Evolutionary conservation across 2,113 vertebrate species (phyloP).

Genomic region (Corythaixoides concolor): DNA sequence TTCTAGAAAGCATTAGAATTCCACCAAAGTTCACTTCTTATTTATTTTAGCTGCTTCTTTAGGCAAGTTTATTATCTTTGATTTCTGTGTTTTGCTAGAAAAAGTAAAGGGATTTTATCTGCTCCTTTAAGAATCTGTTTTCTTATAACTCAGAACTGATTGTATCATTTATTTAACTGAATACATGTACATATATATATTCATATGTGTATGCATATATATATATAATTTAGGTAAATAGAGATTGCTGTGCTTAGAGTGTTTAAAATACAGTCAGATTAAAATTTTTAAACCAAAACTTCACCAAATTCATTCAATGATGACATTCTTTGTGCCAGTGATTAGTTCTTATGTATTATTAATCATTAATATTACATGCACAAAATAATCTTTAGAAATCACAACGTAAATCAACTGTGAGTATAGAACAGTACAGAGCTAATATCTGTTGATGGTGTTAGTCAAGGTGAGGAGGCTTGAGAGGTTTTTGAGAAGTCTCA

Average conservation of each 20-base stretch:
- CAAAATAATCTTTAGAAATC: background rate
- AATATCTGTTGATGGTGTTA: background rate
- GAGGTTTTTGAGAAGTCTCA: background rate
- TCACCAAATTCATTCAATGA: background rate
- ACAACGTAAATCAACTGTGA: background rate
- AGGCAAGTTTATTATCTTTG: background rate
- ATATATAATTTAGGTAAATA: background rate
- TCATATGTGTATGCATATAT: too few species aligned
- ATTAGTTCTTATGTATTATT: background rate
- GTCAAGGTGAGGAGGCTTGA: background rate
- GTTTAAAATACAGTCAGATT: background rate
- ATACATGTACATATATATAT: too few species aligned
- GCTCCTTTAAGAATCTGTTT: background rate
- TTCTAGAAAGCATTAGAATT: background rate
- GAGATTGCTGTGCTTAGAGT: background rate
- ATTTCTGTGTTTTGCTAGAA: background rate
- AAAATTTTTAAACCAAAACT: background rate
- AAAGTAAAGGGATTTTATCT: background rate
- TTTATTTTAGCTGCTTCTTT: background rate
- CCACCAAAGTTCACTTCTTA: background rate
- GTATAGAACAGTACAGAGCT: background rate
- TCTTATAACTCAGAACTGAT: background rate
- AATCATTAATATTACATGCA: background rate
- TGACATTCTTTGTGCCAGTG: background rate
- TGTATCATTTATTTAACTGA: background rate